Evolutionary conservation across 1,140 invertebrate genomes (phyloP).

Genomic region (Calosoma granatense): DNA sequence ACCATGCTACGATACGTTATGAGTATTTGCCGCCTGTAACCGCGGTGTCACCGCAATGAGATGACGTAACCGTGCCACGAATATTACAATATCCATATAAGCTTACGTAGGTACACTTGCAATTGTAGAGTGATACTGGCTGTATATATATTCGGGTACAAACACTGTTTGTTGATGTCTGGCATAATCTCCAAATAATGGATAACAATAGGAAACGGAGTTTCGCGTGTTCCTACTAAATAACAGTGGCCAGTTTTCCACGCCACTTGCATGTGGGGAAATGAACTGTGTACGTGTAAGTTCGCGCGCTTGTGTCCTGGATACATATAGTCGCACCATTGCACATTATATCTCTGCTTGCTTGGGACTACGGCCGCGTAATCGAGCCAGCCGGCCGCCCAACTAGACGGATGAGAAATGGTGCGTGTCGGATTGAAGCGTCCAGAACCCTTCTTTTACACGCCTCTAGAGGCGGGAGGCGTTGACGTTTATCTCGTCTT

Average conservation of each 20-base stretch:
- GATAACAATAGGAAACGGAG: background rate
- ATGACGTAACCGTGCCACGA: background rate
- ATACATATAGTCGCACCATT: background rate
- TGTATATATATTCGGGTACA: background rate
- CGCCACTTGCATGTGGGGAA: background rate
- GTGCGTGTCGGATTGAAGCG: background rate
- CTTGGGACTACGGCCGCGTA: background rate
- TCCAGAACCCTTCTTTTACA: background rate
- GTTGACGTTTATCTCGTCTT: background rate
- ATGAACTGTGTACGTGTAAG: background rate
- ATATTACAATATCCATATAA: background rate
- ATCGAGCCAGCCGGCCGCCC: background rate
- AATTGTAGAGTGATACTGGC: background rate
- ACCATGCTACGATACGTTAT: background rate
- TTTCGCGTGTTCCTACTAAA: background rate
- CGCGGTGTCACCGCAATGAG: background rate
- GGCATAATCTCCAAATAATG: background rate
- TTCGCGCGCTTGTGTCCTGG: background rate
- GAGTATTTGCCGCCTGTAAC: background rate
- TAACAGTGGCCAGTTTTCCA: background rate
- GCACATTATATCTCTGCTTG: background rate
- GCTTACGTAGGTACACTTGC: background rate
- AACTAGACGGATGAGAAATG: background rate
- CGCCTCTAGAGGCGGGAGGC: background rate
- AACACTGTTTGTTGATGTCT: background rate